phyloP scores from a whole-genome alignment of 2,888 invertebrate species.

The Euplagia quadripunctaria region DNA sequence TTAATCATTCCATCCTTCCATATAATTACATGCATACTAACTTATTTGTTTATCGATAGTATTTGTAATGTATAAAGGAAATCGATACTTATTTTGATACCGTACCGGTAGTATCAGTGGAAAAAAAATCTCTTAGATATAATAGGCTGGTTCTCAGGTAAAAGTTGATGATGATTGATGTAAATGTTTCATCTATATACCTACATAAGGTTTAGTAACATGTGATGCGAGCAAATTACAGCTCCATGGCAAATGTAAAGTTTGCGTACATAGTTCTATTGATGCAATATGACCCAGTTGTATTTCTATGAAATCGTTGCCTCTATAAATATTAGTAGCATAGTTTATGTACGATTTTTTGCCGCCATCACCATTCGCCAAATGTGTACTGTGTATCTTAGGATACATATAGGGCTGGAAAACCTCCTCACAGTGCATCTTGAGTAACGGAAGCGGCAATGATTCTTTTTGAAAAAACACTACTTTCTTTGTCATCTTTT shows the following conservation, averaged over 20 bases:
- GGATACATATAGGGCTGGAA: no score
- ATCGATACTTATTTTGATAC: slow-evolving; percentile 50
- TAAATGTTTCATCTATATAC: slow-evolving; percentile 24
- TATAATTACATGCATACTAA: slow-evolving; percentile 45
- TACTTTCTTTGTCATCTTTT: no score
- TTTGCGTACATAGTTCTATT: slow-evolving; percentile 79
- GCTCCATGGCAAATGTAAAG: slow-evolving; percentile 74
- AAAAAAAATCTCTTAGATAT: slow-evolving; percentile 45
- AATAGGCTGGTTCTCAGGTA: slow-evolving; percentile 49
- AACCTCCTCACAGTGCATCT: neutral
- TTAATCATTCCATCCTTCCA: slow-evolving; percentile 59
- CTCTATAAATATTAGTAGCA: slow-evolving; percentile 40
- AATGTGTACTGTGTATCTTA: neutral
- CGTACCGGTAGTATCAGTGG: slow-evolving; percentile 45
- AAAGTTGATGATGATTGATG: neutral
- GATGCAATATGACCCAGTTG: slow-evolving; percentile 82
- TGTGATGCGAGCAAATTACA: slow-evolving; percentile 75
- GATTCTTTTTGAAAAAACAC: neutral
- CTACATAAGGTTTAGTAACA: slow-evolving; percentile 55
- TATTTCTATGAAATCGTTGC: slow-evolving; percentile 73
- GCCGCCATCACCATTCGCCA: neutral
- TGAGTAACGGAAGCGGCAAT: neutral
- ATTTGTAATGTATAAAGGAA: slow-evolving; percentile 28
- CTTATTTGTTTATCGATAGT: slow-evolving; percentile 36
- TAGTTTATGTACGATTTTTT: slow-evolving; percentile 35